Evolutionary conservation across 2,113 vertebrate species (phyloP).

Genomic region (Lethenteron reissneri): DNA sequence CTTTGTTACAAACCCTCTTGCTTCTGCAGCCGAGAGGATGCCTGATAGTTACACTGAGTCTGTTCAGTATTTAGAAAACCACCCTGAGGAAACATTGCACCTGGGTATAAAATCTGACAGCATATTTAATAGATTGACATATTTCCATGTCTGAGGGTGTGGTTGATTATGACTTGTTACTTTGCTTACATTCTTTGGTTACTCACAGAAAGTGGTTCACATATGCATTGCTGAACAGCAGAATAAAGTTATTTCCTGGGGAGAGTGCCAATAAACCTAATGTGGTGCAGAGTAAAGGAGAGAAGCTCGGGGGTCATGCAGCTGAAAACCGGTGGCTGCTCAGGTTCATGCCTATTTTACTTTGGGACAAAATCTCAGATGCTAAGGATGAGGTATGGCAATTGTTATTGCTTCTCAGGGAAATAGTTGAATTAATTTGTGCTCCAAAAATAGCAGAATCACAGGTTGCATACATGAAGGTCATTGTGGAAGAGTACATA

Average conservation of each 20-base stretch:
- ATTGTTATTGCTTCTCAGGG: neutral
- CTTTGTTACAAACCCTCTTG: conserved; percentile 4
- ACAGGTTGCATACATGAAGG: conserved; percentile 3
- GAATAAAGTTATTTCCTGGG: conserved; percentile 13
- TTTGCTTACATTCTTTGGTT: too few species aligned
- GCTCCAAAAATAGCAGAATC: too few species aligned
- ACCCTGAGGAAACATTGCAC: conserved; percentile 10
- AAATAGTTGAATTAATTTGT: neutral
- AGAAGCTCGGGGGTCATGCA: conserved; percentile 12
- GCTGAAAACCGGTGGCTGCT: conserved; percentile 13
- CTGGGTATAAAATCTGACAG: conserved; percentile 12
- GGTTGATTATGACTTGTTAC: too few species aligned
- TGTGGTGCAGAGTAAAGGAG: conserved; percentile 10
- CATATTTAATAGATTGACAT: conserved; percentile 11
- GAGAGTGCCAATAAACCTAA: conserved; percentile 10
- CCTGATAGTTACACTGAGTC: conserved; percentile 8
- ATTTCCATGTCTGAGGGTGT: conserved; percentile 8
- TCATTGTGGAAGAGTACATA: conserved; percentile 10
- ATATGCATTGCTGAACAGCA: conserved; percentile 11
- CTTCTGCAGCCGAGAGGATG: conserved; percentile 10
- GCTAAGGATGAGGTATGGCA: conserved; percentile 10
- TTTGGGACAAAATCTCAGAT: conserved; percentile 11
- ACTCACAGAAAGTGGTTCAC: conserved; percentile 11
- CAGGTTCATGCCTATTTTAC: conserved; percentile 11
- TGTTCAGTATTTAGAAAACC: conserved; percentile 9